phyloP scores from a whole-genome alignment of 64 coral and sea anemone species.

The Anthopleura sola region DNA sequence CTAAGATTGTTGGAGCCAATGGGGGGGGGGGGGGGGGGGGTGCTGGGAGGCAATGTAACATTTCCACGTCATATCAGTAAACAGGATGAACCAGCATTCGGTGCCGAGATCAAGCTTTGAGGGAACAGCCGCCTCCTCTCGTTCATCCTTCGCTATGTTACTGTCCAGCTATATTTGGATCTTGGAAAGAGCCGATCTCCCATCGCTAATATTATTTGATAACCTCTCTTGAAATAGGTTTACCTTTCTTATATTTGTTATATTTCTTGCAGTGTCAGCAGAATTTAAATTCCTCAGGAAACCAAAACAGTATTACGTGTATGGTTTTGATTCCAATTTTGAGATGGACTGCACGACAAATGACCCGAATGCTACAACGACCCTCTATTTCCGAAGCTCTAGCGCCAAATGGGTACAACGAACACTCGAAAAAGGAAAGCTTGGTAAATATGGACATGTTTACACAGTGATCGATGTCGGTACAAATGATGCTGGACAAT shows the following conservation, averaged over 20 bases:
- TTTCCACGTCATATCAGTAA: no score
- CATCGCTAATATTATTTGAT: not conserved
- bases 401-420: not conserved
- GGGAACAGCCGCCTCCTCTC: no score
- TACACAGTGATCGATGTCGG: not conserved
- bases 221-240: not conserved
- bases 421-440: constrained; percentile 2
- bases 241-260: not conserved
- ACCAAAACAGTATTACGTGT: not conserved
- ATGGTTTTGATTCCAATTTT: not conserved
- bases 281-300: not conserved
- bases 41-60: no score
- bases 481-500: not conserved
- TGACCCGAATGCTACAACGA: constrained; percentile 42
- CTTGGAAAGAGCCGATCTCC: no score
- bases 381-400: not conserved
- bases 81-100: no score
- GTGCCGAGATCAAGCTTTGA: no score
- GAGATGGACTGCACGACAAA: constrained; percentile 38
- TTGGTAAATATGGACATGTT: not conserved
- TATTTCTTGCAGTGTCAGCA: not conserved
- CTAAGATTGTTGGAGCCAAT: no score
- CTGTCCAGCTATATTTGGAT: no score
- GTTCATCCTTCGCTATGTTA: no score
- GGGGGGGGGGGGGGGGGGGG: no score